These are phyloP conservation scores for Nycticorax nycticorax DNA, from an alignment of 2,113 vertebrate genomes.

Conservation along the genomic window DNA sequence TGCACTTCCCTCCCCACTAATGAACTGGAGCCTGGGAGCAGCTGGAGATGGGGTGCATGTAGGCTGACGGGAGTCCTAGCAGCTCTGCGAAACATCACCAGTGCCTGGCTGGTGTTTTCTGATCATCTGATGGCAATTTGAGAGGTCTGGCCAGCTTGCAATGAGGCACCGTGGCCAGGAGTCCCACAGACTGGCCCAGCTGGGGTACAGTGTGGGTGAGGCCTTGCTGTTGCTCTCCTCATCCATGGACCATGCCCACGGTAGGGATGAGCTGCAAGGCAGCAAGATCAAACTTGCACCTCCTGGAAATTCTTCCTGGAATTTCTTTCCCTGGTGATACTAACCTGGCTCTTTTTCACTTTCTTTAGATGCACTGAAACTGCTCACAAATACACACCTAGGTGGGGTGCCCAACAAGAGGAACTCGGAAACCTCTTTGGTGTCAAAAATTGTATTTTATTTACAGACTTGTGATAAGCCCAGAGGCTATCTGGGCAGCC, in stretches of 20 bases:
- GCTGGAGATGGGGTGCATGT: neutral
- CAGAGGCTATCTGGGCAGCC: neutral
- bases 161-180: neutral
- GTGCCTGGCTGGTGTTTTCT: neutral
- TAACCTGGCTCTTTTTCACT: neutral
- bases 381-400: neutral
- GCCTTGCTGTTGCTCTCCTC: neutral
- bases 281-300: neutral
- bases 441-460: conserved; percentile 11
- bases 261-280: neutral
- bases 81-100: neutral
- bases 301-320: neutral
- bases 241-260: fast-evolving
- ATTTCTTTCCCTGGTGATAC: neutral
- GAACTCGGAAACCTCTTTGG: conserved; percentile 34
- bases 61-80: neutral
- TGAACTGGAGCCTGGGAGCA: neutral
- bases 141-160: neutral
- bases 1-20: neutral
- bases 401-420: neutral
- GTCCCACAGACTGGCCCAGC: neutral
- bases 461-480: neutral
- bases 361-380: neutral
- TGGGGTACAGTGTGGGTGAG: neutral
- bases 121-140: neutral